These are phyloP conservation scores for Pecten maximus DNA, from an alignment of 2,888 invertebrate species.

Conservation along the genomic window DNA sequence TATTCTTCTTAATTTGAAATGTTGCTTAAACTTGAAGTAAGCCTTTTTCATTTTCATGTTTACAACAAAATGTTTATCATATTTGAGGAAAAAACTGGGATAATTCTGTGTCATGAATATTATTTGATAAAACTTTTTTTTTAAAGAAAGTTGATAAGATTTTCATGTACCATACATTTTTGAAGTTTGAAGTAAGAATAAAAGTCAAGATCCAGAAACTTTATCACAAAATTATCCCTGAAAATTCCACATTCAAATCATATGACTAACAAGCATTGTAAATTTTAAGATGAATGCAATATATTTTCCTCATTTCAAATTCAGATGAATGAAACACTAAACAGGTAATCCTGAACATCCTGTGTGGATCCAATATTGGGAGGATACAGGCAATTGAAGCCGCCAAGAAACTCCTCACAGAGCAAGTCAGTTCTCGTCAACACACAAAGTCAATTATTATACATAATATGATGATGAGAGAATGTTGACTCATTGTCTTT, in stretches of 20 bases:
- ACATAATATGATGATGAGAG: not conserved
- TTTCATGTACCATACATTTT: too few species aligned
- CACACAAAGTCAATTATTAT: conserved; percentile 28
- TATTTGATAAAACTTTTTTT: too few species aligned
- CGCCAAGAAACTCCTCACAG: not conserved
- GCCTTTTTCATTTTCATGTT: too few species aligned
- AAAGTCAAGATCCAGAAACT: too few species aligned
- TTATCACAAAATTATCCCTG: too few species aligned
- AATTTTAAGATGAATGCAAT: not conserved
- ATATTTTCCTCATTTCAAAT: not conserved
- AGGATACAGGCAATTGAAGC: not conserved
- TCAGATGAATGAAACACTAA: not conserved
- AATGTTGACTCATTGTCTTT: not conserved
- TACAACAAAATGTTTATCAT: too few species aligned
- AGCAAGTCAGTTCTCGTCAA: not conserved
- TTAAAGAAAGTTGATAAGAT: too few species aligned
- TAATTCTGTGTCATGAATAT: too few species aligned
- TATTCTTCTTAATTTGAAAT: not conserved
- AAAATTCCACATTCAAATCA: too few species aligned
- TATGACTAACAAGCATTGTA: too few species aligned
- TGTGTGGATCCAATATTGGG: not conserved
- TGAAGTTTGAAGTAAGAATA: too few species aligned
- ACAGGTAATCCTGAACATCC: not conserved
- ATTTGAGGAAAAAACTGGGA: too few species aligned
- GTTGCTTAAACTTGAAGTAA: not conserved